Evolutionary conservation across 92 coral and sea anemone genomes (phyloP), one percentile per base, ranked within the genome.

Genomic region (Porites divaricata): DNA sequence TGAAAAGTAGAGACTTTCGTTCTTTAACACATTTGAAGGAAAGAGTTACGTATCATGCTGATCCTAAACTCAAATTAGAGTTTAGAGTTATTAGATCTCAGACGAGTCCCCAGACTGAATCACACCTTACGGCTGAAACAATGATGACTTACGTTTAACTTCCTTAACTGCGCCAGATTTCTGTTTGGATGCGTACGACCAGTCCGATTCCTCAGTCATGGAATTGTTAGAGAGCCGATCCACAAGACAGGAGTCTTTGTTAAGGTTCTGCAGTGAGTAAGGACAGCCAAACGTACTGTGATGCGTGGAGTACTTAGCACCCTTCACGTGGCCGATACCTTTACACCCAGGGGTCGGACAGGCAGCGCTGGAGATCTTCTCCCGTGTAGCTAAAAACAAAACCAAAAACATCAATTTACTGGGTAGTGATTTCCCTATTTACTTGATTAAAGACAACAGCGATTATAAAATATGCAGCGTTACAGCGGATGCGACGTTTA

Each of bases 281-380:
- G 99, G 99, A 59, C 99, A 96, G 53, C 99, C 99, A 51, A 96
- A 96, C 70, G 96, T 95, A 88, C 98, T 95, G 88, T 96, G 98
- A 69, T 96, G 98, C 7, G 95, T 95, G 25, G 96, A 93, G 86
- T 93, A 93, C 76, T 95, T 95, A 16, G 96, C 98, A 17, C 98
- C 98, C 83, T 94, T 94, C 86, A 94, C 98, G 84, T 94, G 98
- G 69, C 98, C 98, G 16, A 94, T 90, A n/a, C 98, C 98, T 62
- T 93, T 91, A 70, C 98, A 94, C 16, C 98, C 98, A 56, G 98
- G 98, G 3, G 96, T 94, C 20, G 98, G 98, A 61, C 98, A 94
- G 12, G 98, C 93, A 24, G 92, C 95, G 74, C 96, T 89, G 49
- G 95, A 92, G 65, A 92, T 89, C 89, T 94, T 94, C 67, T 94